These are phyloP conservation scores for Gonocerus acuteangulatus DNA, from an alignment of 2,888 invertebrate species.

Conservation along the genomic window DNA sequence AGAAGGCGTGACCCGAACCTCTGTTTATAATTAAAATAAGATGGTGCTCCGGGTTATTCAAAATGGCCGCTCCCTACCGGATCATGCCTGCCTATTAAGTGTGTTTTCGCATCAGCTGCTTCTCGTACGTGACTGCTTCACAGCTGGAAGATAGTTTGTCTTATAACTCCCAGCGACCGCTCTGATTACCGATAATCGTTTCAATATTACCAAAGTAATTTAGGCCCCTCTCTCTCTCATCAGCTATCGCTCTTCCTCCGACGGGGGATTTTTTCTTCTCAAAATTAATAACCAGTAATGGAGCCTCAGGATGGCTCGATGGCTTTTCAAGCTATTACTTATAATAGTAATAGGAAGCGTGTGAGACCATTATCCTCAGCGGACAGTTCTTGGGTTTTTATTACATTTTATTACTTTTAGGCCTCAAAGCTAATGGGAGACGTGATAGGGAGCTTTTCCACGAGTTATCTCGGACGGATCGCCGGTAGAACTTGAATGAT, in stretches of 20 bases:
- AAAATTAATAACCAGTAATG: slow-evolving; percentile 26
- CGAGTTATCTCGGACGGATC: too few relatives aligned
- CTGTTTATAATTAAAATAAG: slow-evolving; percentile 25
- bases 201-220: slow-evolving; percentile 36
- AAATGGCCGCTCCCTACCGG: slow-evolving; percentile 14
- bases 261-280: slow-evolving; percentile 8
- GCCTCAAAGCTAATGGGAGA: too few relatives aligned
- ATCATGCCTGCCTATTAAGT: background rate
- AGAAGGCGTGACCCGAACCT: slow-evolving; percentile 6
- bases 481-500: too few relatives aligned
- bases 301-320: background rate
- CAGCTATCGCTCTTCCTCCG: background rate
- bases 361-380: background rate
- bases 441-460: too few relatives aligned
- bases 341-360: slow-evolving; percentile 18
- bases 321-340: slow-evolving; percentile 8
- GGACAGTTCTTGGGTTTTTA: too few relatives aligned
- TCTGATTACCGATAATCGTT: slow-evolving; percentile 36
- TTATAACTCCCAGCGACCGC: slow-evolving; percentile 10
- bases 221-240: slow-evolving; percentile 19
- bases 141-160: background rate
- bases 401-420: too few relatives aligned
- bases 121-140: slow-evolving; percentile 4
- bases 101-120: slow-evolving; percentile 5
- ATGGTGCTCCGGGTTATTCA: slow-evolving; percentile 21